These are phyloP conservation scores for Eleginops maclovinus DNA, from an alignment of 2,113 vertebrate species.

Conservation along the genomic window DNA sequence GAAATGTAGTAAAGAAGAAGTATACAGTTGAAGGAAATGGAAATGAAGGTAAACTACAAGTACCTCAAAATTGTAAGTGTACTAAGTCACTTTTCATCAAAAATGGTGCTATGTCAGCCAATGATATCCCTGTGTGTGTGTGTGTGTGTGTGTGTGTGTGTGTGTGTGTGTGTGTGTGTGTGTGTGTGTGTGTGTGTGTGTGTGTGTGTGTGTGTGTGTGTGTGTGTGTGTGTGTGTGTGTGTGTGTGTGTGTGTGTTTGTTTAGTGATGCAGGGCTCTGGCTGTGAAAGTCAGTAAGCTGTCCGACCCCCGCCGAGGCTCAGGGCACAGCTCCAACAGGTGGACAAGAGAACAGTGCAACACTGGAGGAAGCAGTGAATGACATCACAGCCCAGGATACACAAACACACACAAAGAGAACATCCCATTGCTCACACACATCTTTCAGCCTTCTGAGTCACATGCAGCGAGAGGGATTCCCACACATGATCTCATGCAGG, in stretches of 20 bases:
- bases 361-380: constrained; percentile 26
- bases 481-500: neutral
- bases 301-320: constrained; percentile 35
- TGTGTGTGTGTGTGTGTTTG: no score
- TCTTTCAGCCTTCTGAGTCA: constrained; percentile 20
- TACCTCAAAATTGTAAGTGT: neutral
- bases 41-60: neutral
- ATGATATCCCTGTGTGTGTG: neutral
- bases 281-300: constrained; percentile 65
- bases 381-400: constrained; percentile 52
- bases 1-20: neutral
- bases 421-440: neutral
- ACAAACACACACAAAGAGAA: constrained; percentile 18
- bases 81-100: neutral
- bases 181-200: neutral
- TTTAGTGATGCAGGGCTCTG: constrained; percentile 32
- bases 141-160: neutral
- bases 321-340: constrained; percentile 59
- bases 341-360: constrained; percentile 60
- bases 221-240: neutral
- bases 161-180: neutral
- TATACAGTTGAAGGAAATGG: neutral
- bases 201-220: neutral
- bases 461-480: constrained; percentile 17
- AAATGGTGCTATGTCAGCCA: neutral